Base-by-base conservation (phyloP, 2,797 vertebrate species). In the Pyrrhura leucotis region DNA sequence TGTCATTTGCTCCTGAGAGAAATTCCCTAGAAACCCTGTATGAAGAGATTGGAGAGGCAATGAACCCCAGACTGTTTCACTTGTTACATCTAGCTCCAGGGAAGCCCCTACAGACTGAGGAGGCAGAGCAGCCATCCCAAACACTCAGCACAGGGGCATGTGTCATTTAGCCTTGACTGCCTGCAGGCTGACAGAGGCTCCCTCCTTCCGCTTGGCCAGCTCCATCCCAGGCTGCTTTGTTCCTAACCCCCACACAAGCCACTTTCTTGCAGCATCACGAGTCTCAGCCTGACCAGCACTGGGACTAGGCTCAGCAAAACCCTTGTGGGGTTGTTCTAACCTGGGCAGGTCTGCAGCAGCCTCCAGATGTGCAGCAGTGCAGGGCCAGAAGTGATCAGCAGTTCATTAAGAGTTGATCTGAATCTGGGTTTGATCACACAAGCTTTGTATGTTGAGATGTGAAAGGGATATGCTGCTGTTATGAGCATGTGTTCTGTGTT, bases 81-180 rank as follows among this genome's bases (percentile, higher is more conserved):
- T 93, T 93, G 51, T 62, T 84, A n/a, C 40, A n/a, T 80, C 22
- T 91, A 68, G 76, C 85, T 93, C 16, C 45, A 35, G 66, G 76
- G 75, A 83, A 77, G 33, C 10, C 68, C 20, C 50, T 77, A 72
- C 42, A 88, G 89, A 44, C 47, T 39, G 61, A 33, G 25, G 28
- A 31, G 53, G 22, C 47, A 74, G 67, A 89, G 53, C 51, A 86
- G 48, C 40, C 44, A 37, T 63, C n/a, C n/a, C 28, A 62, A 14
- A 42, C 25, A 9, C 35, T 72, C 1, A 0, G 53, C 56, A 17
- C 19, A 45, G 40, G 37, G 37, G 9, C 0, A 1, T 66, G 47
- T 17, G 21, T 88, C 77, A n/a, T 0, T 0, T 33, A 78, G 51
- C 47, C 45, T 66, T 63, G 63, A 21, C 47, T 72, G 58, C 47